Evolutionary conservation across 2,797 vertebrate genomes (phyloP).

Genomic region (Schizothorax lantsangensis): DNA sequence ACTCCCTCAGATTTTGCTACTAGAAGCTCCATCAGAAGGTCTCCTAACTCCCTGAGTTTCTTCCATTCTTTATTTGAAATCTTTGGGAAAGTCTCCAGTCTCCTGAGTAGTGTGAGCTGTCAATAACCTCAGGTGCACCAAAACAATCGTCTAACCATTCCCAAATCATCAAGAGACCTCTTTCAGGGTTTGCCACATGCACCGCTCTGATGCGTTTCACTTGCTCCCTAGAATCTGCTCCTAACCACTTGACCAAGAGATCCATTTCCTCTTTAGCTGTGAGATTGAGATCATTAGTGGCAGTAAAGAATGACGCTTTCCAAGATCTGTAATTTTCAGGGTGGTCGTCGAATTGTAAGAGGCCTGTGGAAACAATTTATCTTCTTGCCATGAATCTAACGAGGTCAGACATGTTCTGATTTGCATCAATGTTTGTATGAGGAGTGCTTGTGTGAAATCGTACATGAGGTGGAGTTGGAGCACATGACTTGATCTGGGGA

Average conservation of each 20-base stretch:
- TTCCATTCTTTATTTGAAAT: conserved; percentile 33
- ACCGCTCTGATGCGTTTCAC: conserved; percentile 18
- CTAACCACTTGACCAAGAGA: conserved; percentile 57
- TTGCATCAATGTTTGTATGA: too few species aligned
- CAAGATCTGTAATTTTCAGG: conserved; percentile 45
- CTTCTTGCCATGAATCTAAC: too few species aligned
- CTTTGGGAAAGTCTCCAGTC: conserved; percentile 27
- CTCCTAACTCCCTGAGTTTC: conserved; percentile 29
- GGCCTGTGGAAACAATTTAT: not conserved
- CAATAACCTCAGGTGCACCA: not conserved
- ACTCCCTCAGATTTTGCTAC: conserved; percentile 23
- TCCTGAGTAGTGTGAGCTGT: not conserved
- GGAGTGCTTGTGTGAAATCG: too few species aligned
- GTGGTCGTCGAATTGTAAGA: conserved; percentile 41
- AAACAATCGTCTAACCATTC: conserved; percentile 5
- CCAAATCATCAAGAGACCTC: conserved; percentile 23
- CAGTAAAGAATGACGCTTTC: conserved; percentile 39
- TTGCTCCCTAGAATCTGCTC: conserved; percentile 41
- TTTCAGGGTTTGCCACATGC: conserved; percentile 2
- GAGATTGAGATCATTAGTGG: conserved; percentile 4
- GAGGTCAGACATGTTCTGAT: too few species aligned
- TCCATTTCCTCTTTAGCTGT: too few species aligned
- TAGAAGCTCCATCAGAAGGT: conserved; percentile 25
- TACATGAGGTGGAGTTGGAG: not conserved
- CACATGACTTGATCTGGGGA: too few species aligned